phyloP scores from a whole-genome alignment of 2,113 vertebrate species.

The Haemorhous mexicanus region DNA sequence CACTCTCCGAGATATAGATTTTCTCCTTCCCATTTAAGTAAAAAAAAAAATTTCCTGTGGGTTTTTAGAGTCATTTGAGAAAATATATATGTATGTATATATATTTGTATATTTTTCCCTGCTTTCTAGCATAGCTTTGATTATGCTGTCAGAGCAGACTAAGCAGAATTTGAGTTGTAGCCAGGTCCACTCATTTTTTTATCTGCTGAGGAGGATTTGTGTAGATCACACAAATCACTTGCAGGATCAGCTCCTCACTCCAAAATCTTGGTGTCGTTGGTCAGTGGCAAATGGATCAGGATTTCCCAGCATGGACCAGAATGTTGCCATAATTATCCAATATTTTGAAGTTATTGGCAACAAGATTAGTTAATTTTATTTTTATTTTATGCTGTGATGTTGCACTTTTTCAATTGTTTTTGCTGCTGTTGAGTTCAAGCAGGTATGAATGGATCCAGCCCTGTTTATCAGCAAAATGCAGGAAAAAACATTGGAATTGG shows the following conservation, averaged over 20 bases:
- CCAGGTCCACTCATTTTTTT: background rate
- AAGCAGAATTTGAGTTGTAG: background rate
- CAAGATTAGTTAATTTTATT: background rate
- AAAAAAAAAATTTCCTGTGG: constrained; percentile 21
- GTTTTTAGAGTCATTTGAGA: constrained; percentile 41
- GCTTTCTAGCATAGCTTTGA: background rate
- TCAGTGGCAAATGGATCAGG: background rate
- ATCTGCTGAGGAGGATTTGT: background rate
- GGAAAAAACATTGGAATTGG: background rate
- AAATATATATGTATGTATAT: background rate
- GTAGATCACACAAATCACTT: background rate
- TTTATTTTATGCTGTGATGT: background rate
- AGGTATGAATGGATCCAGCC: background rate
- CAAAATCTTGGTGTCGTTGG: background rate
- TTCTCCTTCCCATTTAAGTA: constrained; percentile 43
- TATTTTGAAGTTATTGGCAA: background rate
- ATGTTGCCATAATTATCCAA: background rate
- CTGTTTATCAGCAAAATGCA: background rate
- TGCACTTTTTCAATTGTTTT: background rate
- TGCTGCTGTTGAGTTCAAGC: background rate
- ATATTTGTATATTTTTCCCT: constrained; percentile 46
- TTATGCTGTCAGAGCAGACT: constrained; percentile 22
- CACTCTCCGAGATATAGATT: constrained; percentile 55
- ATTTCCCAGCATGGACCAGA: background rate
- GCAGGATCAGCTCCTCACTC: background rate